Conservation (phyloP, 2,113 vertebrate species). For the Sylvilagus bachmani region DNA sequence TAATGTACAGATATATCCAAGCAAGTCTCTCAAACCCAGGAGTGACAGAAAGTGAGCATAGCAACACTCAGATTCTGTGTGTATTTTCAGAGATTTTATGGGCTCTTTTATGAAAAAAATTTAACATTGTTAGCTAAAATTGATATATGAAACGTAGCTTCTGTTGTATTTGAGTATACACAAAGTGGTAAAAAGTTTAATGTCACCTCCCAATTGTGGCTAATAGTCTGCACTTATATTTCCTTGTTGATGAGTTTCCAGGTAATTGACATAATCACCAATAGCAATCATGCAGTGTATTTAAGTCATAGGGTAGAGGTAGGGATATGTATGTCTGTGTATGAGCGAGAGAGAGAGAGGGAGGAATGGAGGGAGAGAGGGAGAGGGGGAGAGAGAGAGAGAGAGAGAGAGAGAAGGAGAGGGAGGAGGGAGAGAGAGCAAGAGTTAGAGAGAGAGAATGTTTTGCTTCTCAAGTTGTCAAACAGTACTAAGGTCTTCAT, state of each 20-base stretch:
- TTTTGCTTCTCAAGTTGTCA: not conserved
- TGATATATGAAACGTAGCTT: not conserved
- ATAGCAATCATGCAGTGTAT: not conserved
- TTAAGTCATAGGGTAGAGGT: not conserved
- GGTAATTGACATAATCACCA: not conserved
- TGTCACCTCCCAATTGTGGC: not conserved
- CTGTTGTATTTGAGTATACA: not conserved
- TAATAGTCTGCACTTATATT: not conserved
- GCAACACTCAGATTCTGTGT: conserved; percentile 13
- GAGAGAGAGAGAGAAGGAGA: too few relatives aligned
- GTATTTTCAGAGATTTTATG: not conserved
- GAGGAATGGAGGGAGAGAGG: too few relatives aligned
- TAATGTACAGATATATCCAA: not conserved
- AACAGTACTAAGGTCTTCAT: not conserved
- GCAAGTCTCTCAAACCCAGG: not conserved
- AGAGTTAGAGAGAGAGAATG: not conserved
- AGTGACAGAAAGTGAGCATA: not conserved
- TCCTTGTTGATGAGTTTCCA: conserved; percentile 24
- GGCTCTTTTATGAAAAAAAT: not conserved
- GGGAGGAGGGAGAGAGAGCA: too few relatives aligned
- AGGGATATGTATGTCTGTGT: not conserved
- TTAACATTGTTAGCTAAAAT: not conserved
- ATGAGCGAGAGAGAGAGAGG: too few relatives aligned
- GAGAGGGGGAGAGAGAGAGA: too few relatives aligned
- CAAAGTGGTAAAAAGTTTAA: not conserved